Conservation (phyloP, 2,113 vertebrate genomes). For the Cyprinodon variegatus region DNA sequence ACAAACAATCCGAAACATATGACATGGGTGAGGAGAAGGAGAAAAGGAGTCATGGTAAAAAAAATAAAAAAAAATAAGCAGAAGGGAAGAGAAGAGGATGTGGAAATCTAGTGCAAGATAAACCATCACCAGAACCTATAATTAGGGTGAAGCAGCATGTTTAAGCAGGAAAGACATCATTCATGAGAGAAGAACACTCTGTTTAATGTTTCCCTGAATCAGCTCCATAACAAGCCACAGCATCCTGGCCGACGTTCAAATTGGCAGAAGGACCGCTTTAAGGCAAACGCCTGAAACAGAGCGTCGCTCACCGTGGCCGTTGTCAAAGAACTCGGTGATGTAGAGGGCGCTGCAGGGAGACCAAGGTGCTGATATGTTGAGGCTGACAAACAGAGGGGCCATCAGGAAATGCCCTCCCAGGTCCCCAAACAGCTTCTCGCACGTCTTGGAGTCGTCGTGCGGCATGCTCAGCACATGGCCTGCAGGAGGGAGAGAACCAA, state of each 20-base stretch:
- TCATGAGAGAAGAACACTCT: constrained; percentile 26
- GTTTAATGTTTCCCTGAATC: constrained; percentile 44
- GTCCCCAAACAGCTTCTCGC: constrained; percentile 86
- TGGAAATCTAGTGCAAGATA: constrained; percentile 30
- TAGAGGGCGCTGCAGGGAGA: constrained; percentile 94
- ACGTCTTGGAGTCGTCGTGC: constrained; percentile 94
- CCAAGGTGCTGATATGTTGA: constrained; percentile 92
- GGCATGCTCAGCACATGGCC: constrained; percentile 97
- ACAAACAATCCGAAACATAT: constrained; percentile 52
- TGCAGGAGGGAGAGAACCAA: constrained; percentile 44
- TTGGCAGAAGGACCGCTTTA: constrained; percentile 1
- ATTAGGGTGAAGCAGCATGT: constrained; percentile 62
- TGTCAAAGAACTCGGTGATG: constrained; percentile 94
- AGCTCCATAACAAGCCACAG: constrained; percentile 34
- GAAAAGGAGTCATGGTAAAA: neutral
- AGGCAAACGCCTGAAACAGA: constrained; percentile 31
- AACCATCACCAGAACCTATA: constrained; percentile 43
- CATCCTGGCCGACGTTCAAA: constrained; percentile 5
- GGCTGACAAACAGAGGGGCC: constrained; percentile 88
- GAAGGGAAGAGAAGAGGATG: constrained; percentile 20
- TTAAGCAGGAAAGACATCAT: constrained; percentile 59
- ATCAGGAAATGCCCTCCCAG: constrained; percentile 88
- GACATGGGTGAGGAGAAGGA: constrained; percentile 1
- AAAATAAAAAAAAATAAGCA: neutral
- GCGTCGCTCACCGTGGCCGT: constrained; percentile 85